Conservation (phyloP, 1,140 invertebrate genomes). For the Gryllus bimaculatus region DNA sequence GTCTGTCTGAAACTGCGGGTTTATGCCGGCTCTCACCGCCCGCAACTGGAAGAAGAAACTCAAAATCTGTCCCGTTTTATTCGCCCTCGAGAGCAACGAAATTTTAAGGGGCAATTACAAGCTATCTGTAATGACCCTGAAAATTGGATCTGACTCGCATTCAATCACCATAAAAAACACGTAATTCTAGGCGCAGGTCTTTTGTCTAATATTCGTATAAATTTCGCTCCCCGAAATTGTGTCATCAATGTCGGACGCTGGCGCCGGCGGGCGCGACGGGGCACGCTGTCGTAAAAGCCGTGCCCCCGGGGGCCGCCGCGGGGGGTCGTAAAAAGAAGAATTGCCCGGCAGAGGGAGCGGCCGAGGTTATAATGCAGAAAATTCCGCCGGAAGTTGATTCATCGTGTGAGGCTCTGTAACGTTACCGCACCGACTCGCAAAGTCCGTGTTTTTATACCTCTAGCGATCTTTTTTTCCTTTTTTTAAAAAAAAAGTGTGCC, state of each 20-base stretch:
- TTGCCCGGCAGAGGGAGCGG: not conserved
- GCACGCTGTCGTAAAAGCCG: not conserved
- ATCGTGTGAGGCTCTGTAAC: not conserved
- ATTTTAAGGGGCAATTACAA: slow-evolving; percentile 5
- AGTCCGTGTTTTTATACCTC: not conserved
- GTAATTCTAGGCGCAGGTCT: not conserved
- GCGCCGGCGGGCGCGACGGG: not conserved
- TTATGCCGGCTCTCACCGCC: not conserved
- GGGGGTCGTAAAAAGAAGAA: not conserved
- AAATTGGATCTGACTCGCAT: not conserved
- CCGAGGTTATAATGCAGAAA: not conserved
- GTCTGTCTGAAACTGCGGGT: not conserved
- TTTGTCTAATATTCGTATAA: slow-evolving; percentile 6
- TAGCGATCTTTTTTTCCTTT: not conserved
- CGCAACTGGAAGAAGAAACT: not conserved
- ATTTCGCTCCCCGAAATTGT: not conserved
- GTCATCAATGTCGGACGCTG: not conserved
- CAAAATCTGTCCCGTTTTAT: slow-evolving; percentile 2
- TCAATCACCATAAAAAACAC: slow-evolving; percentile 5
- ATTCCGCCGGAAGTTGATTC: not conserved
- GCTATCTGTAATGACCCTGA: not conserved
- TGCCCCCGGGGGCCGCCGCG: not conserved
- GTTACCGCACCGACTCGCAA: not conserved
- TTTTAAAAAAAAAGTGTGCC: not conserved
- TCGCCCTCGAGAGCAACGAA: not conserved